Evolutionary conservation across 1,140 invertebrate species (phyloP).

Genomic region (Tyrophagus putrescentiae): DNA sequence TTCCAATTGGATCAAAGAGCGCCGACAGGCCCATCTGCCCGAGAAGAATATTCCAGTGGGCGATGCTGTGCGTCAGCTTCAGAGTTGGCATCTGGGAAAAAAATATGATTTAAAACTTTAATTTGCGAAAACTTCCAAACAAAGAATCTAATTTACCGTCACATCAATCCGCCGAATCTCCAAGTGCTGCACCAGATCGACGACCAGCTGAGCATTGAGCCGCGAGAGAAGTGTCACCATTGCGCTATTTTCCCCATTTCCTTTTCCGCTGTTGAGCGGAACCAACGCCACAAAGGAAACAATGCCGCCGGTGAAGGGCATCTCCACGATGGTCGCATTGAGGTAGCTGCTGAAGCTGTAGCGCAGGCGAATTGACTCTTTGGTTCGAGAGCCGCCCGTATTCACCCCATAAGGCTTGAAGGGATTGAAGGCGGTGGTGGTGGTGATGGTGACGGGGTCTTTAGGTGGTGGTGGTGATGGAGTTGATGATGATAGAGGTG

Average conservation of each 20-base stretch:
- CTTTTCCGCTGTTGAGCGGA: constrained; percentile 20
- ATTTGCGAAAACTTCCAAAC: neutral
- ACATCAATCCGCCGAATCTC: constrained; percentile 24
- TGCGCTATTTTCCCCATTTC: too few relatives aligned
- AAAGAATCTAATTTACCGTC: neutral
- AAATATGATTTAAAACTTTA: neutral
- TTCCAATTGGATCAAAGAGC: constrained; percentile 28
- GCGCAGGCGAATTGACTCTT: constrained; percentile 21
- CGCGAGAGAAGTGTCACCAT: constrained; percentile 26
- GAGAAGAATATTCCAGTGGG: constrained; percentile 26
- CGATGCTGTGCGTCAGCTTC: constrained; percentile 25
- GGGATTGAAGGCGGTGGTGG: neutral
- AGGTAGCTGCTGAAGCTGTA: constrained; percentile 27
- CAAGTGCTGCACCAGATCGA: constrained; percentile 27
- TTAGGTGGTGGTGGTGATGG: neutral
- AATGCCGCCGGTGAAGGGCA: constrained; percentile 28
- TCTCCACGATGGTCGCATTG: constrained; percentile 28
- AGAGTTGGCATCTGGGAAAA: constrained; percentile 27
- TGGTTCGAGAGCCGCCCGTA: neutral
- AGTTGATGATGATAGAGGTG: neutral
- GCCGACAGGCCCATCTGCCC: constrained; percentile 26
- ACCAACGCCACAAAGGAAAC: constrained; percentile 27
- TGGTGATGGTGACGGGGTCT: neutral
- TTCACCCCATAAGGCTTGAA: neutral
- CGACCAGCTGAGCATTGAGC: constrained; percentile 28